A percentile compares a stretch with the other conserved stretches of the same genome.
phyloP scores from a whole-genome alignment of 1,140 invertebrate species.

The Zaprionus vittiger region DNA sequence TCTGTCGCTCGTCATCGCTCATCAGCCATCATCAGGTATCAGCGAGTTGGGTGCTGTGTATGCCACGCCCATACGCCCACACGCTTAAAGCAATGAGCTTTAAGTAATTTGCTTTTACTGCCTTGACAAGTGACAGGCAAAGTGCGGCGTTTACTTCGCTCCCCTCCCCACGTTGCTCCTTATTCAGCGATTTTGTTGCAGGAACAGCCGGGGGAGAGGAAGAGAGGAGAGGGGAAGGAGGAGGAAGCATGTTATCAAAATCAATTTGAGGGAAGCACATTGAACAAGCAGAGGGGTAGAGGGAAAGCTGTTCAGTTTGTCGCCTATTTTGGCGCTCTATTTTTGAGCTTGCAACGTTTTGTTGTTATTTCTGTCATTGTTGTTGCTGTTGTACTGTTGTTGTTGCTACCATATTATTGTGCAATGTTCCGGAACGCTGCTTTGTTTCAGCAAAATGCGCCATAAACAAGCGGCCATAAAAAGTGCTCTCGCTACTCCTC shows the following conservation, averaged over 20 bases:
- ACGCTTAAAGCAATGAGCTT: slow-evolving; percentile 81
- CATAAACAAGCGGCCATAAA: slow-evolving; percentile 67
- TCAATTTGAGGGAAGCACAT: slow-evolving; percentile 59
- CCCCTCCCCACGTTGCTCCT: neutral
- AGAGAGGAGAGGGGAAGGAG: no score
- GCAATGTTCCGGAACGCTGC: slow-evolving; percentile 80
- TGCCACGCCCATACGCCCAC: slow-evolving; percentile 30
- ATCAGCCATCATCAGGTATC: slow-evolving; percentile 46
- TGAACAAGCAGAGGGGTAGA: neutral
- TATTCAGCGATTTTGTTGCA: neutral
- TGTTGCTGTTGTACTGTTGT: slow-evolving; percentile 38
- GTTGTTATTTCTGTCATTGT: slow-evolving; percentile 28
- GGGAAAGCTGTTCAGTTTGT: slow-evolving; percentile 39
- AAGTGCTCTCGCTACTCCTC: slow-evolving; percentile 28
- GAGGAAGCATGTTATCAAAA: slow-evolving; percentile 64
- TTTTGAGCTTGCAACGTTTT: slow-evolving; percentile 67
- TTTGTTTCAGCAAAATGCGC: slow-evolving; percentile 78
- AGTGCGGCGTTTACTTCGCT: slow-evolving; percentile 60
- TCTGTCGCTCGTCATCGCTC: slow-evolving; percentile 27
- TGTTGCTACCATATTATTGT: slow-evolving; percentile 59
- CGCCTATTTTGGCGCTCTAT: slow-evolving; percentile 77
- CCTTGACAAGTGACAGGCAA: slow-evolving; percentile 77
- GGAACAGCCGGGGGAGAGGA: neutral
- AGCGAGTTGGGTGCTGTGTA: slow-evolving; percentile 7
- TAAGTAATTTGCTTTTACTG: slow-evolving; percentile 80